A percentile compares a stretch with the other conserved stretches of the same genome.
Conservation (phyloP, 2,113 vertebrate species). For the Hirundichthys speculiger region DNA sequence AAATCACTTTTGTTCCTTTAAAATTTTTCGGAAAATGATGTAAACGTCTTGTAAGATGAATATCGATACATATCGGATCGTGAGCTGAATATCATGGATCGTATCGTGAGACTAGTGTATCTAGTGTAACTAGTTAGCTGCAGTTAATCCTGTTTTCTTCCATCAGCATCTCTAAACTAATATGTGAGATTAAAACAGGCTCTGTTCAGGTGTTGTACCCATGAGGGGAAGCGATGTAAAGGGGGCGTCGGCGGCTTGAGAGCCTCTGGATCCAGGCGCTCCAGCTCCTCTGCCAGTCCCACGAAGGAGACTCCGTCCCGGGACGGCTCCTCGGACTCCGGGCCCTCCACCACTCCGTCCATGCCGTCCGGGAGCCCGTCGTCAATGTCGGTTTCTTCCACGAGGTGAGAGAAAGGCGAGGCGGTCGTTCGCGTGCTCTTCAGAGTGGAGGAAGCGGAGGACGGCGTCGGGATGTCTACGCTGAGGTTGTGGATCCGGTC, state of each 20-base stretch:
- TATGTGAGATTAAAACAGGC: not conserved
- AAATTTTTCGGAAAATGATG: too few species aligned
- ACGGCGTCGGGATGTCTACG: constrained; percentile 69
- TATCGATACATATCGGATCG: too few species aligned
- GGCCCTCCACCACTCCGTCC: constrained; percentile 80
- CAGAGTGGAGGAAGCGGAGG: constrained; percentile 56
- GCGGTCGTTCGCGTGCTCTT: constrained; percentile 52
- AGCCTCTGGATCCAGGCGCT: constrained; percentile 73
- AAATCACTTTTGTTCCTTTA: too few species aligned
- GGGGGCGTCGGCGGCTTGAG: constrained; percentile 89
- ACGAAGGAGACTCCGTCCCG: constrained; percentile 66
- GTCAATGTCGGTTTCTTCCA: constrained; percentile 90
- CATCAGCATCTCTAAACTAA: too few species aligned
- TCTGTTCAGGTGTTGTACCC: constrained; percentile 74
- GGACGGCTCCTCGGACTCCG: constrained; percentile 32
- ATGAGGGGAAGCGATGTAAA: constrained; percentile 88
- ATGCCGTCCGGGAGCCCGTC: constrained; percentile 80
- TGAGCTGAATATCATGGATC: too few species aligned
- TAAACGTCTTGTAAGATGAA: too few species aligned
- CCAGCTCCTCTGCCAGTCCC: constrained; percentile 72
- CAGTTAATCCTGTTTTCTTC: too few species aligned
- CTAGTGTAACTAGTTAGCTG: too few species aligned
- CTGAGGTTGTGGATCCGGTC: constrained; percentile 76
- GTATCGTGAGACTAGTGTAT: too few species aligned
- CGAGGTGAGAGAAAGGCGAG: constrained; percentile 59